Percentiles rank a stretch among this genome's conserved stretches.
phyloP scores from a whole-genome alignment of 2,888 invertebrate genomes.

The Acholoe squamosa region DNA sequence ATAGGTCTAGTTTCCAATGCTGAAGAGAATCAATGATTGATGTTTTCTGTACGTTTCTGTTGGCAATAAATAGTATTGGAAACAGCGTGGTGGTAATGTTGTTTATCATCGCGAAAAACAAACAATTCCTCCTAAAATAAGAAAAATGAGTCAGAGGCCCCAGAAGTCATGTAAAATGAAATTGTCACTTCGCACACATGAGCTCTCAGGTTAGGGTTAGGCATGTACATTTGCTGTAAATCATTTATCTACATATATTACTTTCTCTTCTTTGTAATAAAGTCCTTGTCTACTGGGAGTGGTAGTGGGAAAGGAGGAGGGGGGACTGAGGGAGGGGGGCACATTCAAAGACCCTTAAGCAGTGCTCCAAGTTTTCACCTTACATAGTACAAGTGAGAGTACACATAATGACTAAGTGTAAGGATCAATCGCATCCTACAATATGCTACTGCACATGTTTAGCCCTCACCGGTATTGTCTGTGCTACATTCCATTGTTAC shows the following conservation, averaged over 20 bases:
- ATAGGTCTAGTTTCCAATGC: constrained; percentile 40
- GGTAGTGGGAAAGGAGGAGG: neutral
- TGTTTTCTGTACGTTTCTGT: constrained; percentile 61
- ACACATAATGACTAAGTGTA: neutral
- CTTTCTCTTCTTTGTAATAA: constrained; percentile 4
- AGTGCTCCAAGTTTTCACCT: constrained; percentile 53
- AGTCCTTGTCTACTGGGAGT: neutral
- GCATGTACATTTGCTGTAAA: constrained; percentile 3
- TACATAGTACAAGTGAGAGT: neutral
- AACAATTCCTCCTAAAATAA: neutral
- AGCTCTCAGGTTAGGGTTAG: constrained; percentile 51
- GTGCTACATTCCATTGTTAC: neutral
- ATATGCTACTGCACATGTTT: constrained; percentile 8
- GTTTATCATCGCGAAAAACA: constrained; percentile 49
- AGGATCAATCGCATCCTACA: neutral
- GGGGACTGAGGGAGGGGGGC: constrained; percentile 56
- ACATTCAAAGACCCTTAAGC: neutral
- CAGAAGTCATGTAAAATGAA: neutral
- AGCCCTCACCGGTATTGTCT: neutral
- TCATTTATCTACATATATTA: neutral
- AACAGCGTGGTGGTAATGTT: constrained; percentile 62
- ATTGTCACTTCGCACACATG: constrained; percentile 51
- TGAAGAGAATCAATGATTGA: constrained; percentile 50
- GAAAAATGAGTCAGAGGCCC: constrained; percentile 43
- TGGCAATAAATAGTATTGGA: constrained; percentile 59